These are phyloP conservation scores for Drosophila austrosaltans DNA, from an alignment of 2,888 invertebrate species.

Conservation along the genomic window DNA sequence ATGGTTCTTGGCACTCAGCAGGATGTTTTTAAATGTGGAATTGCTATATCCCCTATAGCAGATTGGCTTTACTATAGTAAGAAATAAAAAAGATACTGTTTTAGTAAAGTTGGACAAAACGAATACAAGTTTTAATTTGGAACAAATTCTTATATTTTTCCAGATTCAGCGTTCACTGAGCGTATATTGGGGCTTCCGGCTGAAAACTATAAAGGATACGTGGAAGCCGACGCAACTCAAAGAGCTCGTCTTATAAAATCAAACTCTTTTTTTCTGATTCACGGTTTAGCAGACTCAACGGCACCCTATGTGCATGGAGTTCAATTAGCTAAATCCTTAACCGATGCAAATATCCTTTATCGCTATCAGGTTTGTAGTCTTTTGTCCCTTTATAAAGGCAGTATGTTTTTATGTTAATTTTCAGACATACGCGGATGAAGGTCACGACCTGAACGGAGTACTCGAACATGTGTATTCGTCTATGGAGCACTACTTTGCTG, in stretches of 20 bases:
- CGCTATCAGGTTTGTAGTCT: conserved; percentile 91
- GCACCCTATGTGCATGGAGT: conserved; percentile 97
- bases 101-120: neutral
- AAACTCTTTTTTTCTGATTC: conserved; percentile 94
- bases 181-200: conserved; percentile 94
- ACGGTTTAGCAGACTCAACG: conserved; percentile 96
- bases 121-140: too few species aligned
- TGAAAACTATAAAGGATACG: conserved; percentile 95
- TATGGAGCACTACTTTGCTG: conserved; percentile 96
- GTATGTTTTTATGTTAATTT: conserved; percentile 44
- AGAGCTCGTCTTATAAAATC: conserved; percentile 94
- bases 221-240: conserved; percentile 95
- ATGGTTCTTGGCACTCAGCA: conserved; percentile 95
- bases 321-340: conserved; percentile 93
- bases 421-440: conserved; percentile 96
- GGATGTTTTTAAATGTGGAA: conserved; percentile 95
- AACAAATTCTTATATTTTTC: conserved; percentile 8
- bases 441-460: conserved; percentile 92
- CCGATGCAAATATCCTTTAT: conserved; percentile 94
- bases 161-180: conserved; percentile 98
- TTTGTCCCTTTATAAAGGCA: neutral
- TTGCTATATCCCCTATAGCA: conserved; percentile 96
- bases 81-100: conserved; percentile 64
- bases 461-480: conserved; percentile 95
- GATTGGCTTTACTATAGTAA: conserved; percentile 98